Percentiles rank a stretch among this genome's conserved stretches.
phyloP scores from a whole-genome alignment of 2,113 vertebrate genomes.

The Alligator mississippiensis region DNA sequence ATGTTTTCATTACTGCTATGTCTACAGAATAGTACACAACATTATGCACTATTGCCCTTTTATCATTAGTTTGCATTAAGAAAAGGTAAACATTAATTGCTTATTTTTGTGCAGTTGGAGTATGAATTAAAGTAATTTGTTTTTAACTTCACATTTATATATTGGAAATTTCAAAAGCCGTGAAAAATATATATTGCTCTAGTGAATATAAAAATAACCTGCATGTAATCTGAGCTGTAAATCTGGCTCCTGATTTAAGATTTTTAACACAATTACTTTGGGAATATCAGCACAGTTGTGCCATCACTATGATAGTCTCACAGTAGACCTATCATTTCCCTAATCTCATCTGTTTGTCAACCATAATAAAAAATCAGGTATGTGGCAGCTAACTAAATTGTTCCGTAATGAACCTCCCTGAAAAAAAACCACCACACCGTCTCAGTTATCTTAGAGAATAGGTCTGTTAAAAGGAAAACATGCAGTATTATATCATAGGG shows the following conservation, averaged over 20 bases:
- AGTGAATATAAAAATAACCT: not conserved
- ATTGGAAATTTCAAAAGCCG: constrained; percentile 12
- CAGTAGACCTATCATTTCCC: not conserved
- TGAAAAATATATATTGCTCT: not conserved
- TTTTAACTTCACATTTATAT: not conserved
- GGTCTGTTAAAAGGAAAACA: not conserved
- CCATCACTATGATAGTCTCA: not conserved
- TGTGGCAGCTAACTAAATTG: not conserved
- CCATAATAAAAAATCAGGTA: not conserved
- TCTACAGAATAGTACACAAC: constrained; percentile 34
- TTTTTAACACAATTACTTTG: not conserved
- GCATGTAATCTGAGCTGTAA: not conserved
- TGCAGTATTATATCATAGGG: not conserved
- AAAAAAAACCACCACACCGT: not conserved
- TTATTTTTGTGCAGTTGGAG: constrained; percentile 23
- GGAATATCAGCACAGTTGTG: not conserved
- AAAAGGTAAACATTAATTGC: constrained; percentile 16
- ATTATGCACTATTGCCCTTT: constrained; percentile 50
- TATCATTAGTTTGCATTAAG: constrained; percentile 39
- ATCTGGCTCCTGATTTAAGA: not conserved
- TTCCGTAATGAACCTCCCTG: not conserved
- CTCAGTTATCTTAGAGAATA: not conserved
- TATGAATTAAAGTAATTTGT: constrained; percentile 15
- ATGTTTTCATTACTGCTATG: constrained; percentile 63
- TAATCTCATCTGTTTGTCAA: not conserved